Base-by-base conservation (phyloP, 1,140 invertebrate species). In the Hetaerina americana region DNA sequence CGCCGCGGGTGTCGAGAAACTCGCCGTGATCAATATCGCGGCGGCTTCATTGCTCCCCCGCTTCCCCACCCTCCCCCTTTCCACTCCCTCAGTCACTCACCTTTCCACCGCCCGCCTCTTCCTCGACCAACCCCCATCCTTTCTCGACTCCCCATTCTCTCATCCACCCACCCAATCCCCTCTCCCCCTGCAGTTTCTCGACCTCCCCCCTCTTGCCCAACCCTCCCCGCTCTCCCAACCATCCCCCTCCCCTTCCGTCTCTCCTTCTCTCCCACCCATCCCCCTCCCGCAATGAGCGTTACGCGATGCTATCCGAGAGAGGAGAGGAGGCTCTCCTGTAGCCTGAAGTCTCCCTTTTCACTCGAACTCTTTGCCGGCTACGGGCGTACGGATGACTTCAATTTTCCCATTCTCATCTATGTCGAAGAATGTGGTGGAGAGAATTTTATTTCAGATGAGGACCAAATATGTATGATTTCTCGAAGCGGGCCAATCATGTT, bases 31-130 rank as follows among this genome's bases (percentile, higher is more conserved):
- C 66, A 68, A 68, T 57, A 57, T 57, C 40, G 40, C 70, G 72
- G 73, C 72, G 75, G 49, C 75, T 74, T 73, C 77, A 76, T 76
- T 75, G 74, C 75, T 75, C 72, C 70, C 71, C 75, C 72, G 69
- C 72, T 40, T 67, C 66, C 72, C 74, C 26, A 69, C 40, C 69
- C 57, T 57, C 26, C 71, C 40, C 69, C 57, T 57, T 27, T 31
- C 29, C 40, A 57, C 15, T 57, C 40, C 15, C 40, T 57, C 40
- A 57, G 15, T n/a, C 22, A 12, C 15, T n/a, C 40, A 57, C 40
- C 22, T 18, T n/a, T 10, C 2, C 10, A 12, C 40, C 40, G 15
- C 40, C 40, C 15, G 22, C 22, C 40, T 57, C 40, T n/a, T n/a
- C 40, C 40, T 57, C 40, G 15, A 18, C 22, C 40, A 12, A 25